Conservation (phyloP, 2,113 vertebrate species). For the Mellivora capensis region DNA sequence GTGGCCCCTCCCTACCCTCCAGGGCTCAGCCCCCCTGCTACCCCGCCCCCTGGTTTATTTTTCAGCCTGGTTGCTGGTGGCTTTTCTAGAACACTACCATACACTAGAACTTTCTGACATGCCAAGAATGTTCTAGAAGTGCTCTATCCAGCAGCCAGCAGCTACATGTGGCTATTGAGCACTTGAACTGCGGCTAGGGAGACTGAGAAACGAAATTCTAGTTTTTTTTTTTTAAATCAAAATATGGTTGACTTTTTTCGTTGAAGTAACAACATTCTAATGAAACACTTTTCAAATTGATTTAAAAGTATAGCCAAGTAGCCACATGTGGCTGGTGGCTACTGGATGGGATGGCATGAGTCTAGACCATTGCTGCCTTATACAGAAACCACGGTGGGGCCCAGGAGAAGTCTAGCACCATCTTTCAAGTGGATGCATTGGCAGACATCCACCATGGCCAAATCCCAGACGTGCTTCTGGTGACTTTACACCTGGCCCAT, state of each 20-base stretch:
- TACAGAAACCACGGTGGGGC: neutral
- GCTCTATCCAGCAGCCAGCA: neutral
- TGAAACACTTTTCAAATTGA: neutral
- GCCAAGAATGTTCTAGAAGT: neutral
- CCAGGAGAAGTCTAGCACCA: neutral
- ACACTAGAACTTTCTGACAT: neutral
- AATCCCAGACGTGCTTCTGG: accelerated
- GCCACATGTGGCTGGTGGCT: neutral
- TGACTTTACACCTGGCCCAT: neutral
- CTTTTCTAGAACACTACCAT: neutral
- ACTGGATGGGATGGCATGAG: neutral
- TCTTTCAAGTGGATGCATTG: neutral
- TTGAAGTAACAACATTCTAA: neutral
- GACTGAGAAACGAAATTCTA: neutral
- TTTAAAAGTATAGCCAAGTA: neutral
- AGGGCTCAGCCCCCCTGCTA: too few species aligned
- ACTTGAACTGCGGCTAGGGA: neutral
- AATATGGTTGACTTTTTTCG: neutral
- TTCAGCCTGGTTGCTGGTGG: neutral
- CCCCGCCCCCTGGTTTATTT: neutral
- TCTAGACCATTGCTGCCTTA: neutral
- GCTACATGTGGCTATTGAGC: neutral
- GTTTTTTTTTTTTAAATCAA: neutral
- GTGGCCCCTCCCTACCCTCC: accelerated
- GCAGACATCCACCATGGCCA: neutral